Base-by-base conservation (phyloP, 1,140 invertebrate species). In the Nomia melanderi region DNA sequence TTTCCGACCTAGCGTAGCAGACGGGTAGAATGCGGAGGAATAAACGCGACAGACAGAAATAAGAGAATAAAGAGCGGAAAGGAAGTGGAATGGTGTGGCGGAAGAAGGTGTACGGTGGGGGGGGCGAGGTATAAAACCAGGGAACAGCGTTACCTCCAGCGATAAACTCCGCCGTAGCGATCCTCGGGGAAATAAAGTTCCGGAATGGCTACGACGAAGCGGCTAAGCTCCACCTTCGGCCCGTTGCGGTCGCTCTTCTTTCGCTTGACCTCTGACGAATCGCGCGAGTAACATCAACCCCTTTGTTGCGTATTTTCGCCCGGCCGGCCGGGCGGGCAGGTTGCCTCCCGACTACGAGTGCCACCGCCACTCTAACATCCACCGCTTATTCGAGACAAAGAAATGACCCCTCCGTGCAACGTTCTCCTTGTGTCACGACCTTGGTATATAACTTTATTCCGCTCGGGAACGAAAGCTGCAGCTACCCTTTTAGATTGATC, bases 131-230 rank as follows among this genome's bases (percentile, higher is more conserved):
- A 75, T 67, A 50, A 62, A 82, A 71, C 67, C 47, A 54, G n/a
- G 66, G 59, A 29, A 64, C 57, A 74, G 47, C 76, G 82, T 76
- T 82, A 85, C 77, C 75, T 63, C 78, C 53, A 78, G 84, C 84
- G 84, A 88, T 86, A 88, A 88, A 88, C 84, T 87, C 78, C 36
- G 39, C 41, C 44, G 50, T 81, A 88, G 83, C 81, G 86, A 87
- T 88, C 84, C 87, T 87, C 76, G 73, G 84, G 85, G 85, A 88
- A 88, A 88, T 88, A 87, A 88, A 88, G 87, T 88, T 87, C 70
- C 69, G 71, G 77, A 70, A 80, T 84, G 77, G 75, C 74, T 82
- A 69, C 62, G 60, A 75, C 77, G 74, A 77, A 63, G 73, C 39
- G 74, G 41, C 62, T 65, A 64, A 74, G 50, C 74, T 85, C 50